Evolutionary conservation across 2,113 vertebrate species (phyloP).

Genomic region (Entomyzon cyanotis): DNA sequence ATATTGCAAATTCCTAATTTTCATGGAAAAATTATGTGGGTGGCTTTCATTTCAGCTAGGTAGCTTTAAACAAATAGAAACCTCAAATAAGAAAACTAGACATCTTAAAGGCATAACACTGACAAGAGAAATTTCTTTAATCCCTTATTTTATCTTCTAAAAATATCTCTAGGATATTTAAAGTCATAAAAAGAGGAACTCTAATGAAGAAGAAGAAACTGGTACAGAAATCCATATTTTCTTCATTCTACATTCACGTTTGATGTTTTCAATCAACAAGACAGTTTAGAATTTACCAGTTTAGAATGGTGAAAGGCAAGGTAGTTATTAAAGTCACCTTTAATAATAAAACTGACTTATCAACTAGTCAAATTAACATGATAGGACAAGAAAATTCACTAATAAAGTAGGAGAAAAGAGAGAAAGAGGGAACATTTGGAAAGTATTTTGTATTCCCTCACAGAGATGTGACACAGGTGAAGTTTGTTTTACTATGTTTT

Average conservation of each 20-base stretch:
- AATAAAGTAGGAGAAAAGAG: background rate
- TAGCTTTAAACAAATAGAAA: conserved; percentile 15
- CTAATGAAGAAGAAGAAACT: background rate
- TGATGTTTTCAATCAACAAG: background rate
- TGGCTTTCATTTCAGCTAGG: conserved; percentile 11
- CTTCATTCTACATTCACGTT: background rate
- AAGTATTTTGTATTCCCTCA: background rate
- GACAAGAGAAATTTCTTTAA: conserved; percentile 16
- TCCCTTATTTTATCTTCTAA: background rate
- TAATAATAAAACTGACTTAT: background rate
- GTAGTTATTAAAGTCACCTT: background rate
- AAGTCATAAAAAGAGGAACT: background rate
- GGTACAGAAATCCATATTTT: background rate
- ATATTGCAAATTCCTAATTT: conserved; percentile 16
- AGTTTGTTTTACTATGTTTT: background rate
- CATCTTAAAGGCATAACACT: background rate
- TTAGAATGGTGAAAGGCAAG: background rate
- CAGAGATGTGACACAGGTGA: background rate
- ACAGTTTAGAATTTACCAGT: background rate
- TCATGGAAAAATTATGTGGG: conserved; percentile 10
- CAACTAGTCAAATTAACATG: background rate
- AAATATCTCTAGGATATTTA: conserved; percentile 1
- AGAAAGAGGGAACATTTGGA: background rate
- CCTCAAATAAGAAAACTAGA: background rate
- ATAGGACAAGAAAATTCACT: background rate